Base-by-base conservation (phyloP, 2,797 vertebrate species). In the Silurus lanzhouensis region DNA sequence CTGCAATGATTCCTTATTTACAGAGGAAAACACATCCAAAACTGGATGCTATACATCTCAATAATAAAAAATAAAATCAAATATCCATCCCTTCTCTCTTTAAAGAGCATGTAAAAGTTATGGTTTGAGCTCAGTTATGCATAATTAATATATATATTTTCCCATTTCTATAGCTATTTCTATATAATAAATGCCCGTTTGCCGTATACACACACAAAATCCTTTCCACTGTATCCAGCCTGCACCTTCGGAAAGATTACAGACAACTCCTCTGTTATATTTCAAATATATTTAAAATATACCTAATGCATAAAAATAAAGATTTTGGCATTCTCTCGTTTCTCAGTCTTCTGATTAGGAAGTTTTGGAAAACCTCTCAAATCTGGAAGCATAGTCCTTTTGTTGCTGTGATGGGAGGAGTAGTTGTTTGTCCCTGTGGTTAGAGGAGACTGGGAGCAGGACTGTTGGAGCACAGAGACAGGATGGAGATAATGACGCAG, bases 271-370 rank as follows among this genome's bases (percentile, higher is more conserved):
- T 92, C 95, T 96, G 38, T 79, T 95, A 96, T 94, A 97, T 96
- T 96, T 94, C 96, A 96, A 95, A 96, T 96, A 97, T 99, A 98
- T 99, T 98, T 98, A 99, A 99, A 99, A 99, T 99, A 99, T 97
- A 98, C 96, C 97, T 97, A 96, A 97, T 97, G 97, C 98, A 99
- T 99, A 99, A 99, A 99, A 99, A 99, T 99, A 99, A 99, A 99
- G 96, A 98, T 99, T 99, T 98, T 99, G 98, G 97, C 97, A 98
- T 98, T 92, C 92, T 93, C 94, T 95, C 92, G 95, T 78, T 81
- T 92, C 93, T 91, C 92, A 89, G 91, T 94, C 92, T 94, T 92
- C 94, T 88, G 91, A 93, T 88, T 91, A 88, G 90, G 91, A 95
- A 93, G 94, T 93, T 91, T 92, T 90, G 88, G 92, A 94, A 93